phyloP scores from a whole-genome alignment of 1,140 invertebrate species.

The Melanaphis sacchari region DNA sequence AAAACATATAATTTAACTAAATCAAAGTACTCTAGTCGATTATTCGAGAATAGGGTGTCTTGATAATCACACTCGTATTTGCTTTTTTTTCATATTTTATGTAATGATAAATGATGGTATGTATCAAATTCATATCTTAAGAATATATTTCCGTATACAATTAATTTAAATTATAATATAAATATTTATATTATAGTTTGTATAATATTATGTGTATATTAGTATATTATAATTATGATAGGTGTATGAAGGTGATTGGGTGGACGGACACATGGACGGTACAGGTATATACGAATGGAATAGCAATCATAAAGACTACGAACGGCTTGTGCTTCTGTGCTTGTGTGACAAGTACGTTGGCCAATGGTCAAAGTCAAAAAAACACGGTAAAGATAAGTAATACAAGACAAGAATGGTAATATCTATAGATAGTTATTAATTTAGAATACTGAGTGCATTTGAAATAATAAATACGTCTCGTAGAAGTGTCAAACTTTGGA shows the following conservation, averaged over 20 bases:
- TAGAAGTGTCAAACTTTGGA: background rate
- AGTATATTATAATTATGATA: background rate
- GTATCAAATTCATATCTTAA: background rate
- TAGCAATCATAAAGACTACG: background rate
- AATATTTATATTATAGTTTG: background rate
- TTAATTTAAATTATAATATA: background rate
- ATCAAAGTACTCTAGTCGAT: no score
- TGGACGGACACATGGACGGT: background rate
- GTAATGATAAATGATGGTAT: background rate
- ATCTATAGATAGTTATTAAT: background rate
- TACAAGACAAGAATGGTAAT: background rate
- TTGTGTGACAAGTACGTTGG: background rate
- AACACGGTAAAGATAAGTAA: background rate
- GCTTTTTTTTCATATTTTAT: background rate
- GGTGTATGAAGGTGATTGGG: conserved; percentile 9
- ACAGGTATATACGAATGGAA: background rate
- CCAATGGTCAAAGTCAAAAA: conserved; percentile 5
- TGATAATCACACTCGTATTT: background rate
- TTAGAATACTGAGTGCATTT: background rate
- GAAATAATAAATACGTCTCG: background rate
- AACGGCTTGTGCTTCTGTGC: background rate
- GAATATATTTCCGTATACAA: background rate
- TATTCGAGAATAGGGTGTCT: no score
- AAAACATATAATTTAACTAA: background rate
- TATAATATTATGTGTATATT: no score